Evolutionary conservation across 2,113 vertebrate genomes (phyloP).

Genomic region (Setophaga kirtlandii): DNA sequence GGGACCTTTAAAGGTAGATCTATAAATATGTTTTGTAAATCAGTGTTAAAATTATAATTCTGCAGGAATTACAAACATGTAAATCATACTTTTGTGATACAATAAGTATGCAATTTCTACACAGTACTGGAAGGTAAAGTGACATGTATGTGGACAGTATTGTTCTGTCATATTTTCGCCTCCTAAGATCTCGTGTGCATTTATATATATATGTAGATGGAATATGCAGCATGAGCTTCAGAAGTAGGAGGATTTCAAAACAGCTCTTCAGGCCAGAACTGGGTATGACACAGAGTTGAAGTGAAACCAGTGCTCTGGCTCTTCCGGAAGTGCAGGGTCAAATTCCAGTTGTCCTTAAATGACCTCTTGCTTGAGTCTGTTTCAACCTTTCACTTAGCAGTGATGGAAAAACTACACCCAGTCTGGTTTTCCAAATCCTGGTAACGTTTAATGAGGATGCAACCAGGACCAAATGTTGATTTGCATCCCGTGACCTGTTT

Average conservation of each 20-base stretch:
- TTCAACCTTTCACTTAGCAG: not conserved
- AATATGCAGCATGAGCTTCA: not conserved
- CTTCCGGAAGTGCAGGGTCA: constrained; percentile 42
- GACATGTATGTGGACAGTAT: not conserved
- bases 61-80: not conserved
- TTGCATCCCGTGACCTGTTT: not conserved
- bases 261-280: not conserved
- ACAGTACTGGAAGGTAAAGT: not conserved
- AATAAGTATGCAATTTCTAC: not conserved
- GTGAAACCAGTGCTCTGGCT: constrained; percentile 23
- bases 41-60: not conserved
- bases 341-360: constrained; percentile 47
- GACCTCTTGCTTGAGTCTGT: not conserved
- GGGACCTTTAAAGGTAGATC: not conserved
- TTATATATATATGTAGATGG: not conserved
- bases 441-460: not conserved
- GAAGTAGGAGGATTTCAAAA: constrained; percentile 30
- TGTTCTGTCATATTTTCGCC: not conserved
- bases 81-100: not conserved
- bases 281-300: constrained; percentile 11
- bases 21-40: not conserved
- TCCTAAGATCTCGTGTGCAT: accelerated
- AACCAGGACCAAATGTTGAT: constrained; percentile 7
- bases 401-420: constrained; percentile 37
- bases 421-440: constrained; percentile 31